phyloP scores from a whole-genome alignment of 2,113 vertebrate genomes.

The Brevimyrus niger region DNA sequence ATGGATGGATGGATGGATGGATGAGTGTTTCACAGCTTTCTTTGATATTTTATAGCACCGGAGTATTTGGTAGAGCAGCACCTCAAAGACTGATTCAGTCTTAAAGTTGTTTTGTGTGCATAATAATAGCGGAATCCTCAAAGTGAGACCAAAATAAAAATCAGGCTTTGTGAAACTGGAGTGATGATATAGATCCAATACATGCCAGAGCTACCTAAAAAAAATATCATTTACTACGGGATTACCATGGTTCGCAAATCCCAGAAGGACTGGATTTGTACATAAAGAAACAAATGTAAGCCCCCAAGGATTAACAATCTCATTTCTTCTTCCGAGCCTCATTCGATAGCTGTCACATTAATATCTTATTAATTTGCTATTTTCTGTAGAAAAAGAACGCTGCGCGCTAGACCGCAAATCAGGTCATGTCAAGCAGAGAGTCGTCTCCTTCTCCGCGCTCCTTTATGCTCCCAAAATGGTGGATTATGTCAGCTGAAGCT shows the following conservation, averaged over 20 bases:
- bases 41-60: not conserved
- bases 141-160: not conserved
- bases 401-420: constrained; percentile 9
- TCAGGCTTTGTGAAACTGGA: not conserved
- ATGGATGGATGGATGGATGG: not conserved
- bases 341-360: constrained; percentile 51
- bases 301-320: constrained; percentile 62
- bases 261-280: constrained; percentile 43
- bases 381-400: not conserved
- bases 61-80: not conserved
- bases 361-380: constrained; percentile 37
- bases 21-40: not conserved
- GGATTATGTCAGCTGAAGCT: constrained; percentile 4
- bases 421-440: constrained; percentile 15
- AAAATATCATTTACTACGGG: constrained; percentile 41
- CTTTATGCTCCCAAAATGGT: constrained; percentile 26
- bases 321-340: constrained; percentile 50
- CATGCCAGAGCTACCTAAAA: constrained; percentile 18
- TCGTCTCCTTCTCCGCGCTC: not conserved
- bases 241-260: constrained; percentile 52
- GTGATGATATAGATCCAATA: not conserved
- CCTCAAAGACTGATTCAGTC: not conserved
- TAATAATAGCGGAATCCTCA: not conserved
- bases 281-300: constrained; percentile 59
- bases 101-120: not conserved